Base-by-base conservation (phyloP, 1,140 invertebrate species). In the Carposina sasakii region DNA sequence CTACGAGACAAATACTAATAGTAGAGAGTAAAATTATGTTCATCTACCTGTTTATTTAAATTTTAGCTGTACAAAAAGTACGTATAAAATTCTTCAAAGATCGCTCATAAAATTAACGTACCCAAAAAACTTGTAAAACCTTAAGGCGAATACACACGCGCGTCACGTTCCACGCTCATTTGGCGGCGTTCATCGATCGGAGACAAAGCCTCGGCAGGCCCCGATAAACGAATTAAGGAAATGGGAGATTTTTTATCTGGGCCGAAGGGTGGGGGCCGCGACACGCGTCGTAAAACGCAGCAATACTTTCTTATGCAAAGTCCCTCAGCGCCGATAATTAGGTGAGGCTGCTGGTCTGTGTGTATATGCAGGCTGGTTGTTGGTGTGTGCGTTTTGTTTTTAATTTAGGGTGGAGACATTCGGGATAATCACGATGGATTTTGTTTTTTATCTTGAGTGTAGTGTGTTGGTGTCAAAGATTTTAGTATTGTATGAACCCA, bases 151-250 rank as follows among this genome's bases (percentile, higher is more conserved):
- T 67, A 59, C 72, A 76, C 76, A 81, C 70, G 62, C 78, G 67
- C 67, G 66, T 79, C 78, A 82, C 78, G 78, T 82, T 63, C 58
- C 57, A 47, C 71, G 67, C 78, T 82, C 78, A 82, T 82, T 82
- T 81, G 67, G 66, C 65, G 63, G 63, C 70, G 60, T 71, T 67
- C 79, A 83, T 83, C 79, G 79, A 83, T 83, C 79, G 76, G 69
- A 81, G 79, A 83, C 79, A 83, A 83, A 81, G 79, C 76, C 71
- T 71, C 68, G 63, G 52, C 71, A 66, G 63, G 67, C 66, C 68
- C 76, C 79, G 76, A 83, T 81, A 83, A 83, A 83, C 79, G 76
- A 83, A 83, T 83, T 83, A 83, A 78, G 79, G 79, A 83, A 81
- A 81, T 78, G 76, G 76, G 75, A 83, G 79, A 83, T 81, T 83